Evolutionary conservation across 2,888 invertebrate genomes (phyloP), one percentile per base, ranked within the genome.

Genomic region (Lordiphosa fenestrarum): DNA sequence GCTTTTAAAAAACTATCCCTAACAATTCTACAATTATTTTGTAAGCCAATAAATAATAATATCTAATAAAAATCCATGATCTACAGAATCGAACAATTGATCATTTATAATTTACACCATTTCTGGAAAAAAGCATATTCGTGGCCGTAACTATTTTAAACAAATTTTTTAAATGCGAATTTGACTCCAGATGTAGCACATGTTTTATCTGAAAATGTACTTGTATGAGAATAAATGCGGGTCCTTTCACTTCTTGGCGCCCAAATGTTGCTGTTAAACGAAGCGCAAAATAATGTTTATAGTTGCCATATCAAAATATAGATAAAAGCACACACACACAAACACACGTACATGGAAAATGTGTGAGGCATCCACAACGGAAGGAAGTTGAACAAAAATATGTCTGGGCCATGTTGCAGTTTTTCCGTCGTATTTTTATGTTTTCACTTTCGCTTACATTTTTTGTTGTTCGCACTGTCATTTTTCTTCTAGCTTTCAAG

Each of bases 391-490:
- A 12, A 1, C 35, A 25, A 12, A 36, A n/a, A 4, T 38, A 35
- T 46, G 3, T 19, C 13, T 35, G 33, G 13, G 7, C 25, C 23
- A 33, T 42, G 50, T 42, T 19, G 19, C 1, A 23, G 12, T 4
- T 23, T 23, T 23, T 4, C 5, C 1, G 23, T 6, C 1, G 23
- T 5, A 23, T 23, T 13, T 23, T 53, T 42, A 33, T 13, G 3
- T 46, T 66, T 61, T 58, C 50, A 38, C 57, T 61, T 69, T 66
- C 42, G 50, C 55, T 66, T 50, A 47, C 54, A 55, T 54, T 46
- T 54, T 46, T 53, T 39, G 36, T 53, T 46, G 46, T 61, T 54
- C 30, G 30, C n/a, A 36, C 33, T 21, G 12, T 12, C 19, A 13
- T n/a, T 47, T 33, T 37, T 35, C 21, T 13, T n/a, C 13, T 41